Conservation (phyloP, 1,140 invertebrate species). For the Drosophila pseudoobscura region DNA sequence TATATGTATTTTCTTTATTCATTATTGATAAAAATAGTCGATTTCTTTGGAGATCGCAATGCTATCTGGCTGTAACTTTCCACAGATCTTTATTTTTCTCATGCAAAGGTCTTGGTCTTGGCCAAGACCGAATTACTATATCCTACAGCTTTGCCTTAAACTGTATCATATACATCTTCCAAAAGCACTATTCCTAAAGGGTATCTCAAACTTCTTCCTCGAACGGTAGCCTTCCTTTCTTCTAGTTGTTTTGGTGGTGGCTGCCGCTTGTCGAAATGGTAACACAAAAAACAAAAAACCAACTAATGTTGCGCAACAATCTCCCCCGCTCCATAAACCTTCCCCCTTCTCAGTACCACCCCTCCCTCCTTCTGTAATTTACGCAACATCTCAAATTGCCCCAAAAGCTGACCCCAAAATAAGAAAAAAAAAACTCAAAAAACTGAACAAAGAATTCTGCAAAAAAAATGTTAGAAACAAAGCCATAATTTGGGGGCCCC, state of each 20-base stretch:
- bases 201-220: too few species aligned
- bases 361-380: constrained; percentile 50
- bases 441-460: constrained; percentile 54
- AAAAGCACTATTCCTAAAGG: too few species aligned
- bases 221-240: constrained; percentile 23
- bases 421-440: neutral
- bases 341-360: neutral
- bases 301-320: constrained; percentile 56
- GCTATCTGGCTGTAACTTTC: too few species aligned
- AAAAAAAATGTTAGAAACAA: constrained; percentile 55
- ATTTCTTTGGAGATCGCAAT: too few species aligned
- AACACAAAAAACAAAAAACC: constrained; percentile 46
- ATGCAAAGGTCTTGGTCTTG: too few species aligned
- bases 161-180: too few species aligned
- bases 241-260: constrained; percentile 39
- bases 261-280: constrained; percentile 56
- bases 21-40: too few species aligned
- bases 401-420: constrained; percentile 49
- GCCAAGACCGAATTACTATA: too few species aligned
- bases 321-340: constrained; percentile 6
- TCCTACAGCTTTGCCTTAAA: too few species aligned
- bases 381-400: constrained; percentile 51
- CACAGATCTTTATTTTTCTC: too few species aligned
- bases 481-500: constrained; percentile 51
- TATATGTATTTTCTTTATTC: too few species aligned